A percentile compares a stretch with the other conserved stretches of the same genome.
Evolutionary conservation across 2,113 vertebrate genomes (phyloP).

Genomic region (Monarcha castaneiventris): DNA sequence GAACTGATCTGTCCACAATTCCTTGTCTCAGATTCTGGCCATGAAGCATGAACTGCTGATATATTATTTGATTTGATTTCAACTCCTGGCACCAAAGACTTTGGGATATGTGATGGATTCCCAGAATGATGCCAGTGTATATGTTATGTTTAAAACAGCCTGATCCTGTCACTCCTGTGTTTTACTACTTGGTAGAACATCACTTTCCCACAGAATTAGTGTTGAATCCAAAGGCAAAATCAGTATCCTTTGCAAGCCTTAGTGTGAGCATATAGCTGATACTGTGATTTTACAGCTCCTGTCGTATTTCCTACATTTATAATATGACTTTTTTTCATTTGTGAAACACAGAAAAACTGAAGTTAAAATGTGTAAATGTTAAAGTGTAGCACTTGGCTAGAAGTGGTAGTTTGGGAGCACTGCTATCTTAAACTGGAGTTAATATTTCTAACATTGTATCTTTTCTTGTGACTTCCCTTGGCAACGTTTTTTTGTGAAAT

Average conservation of each 20-base stretch:
- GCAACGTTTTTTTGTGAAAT: neutral
- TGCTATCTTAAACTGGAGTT: neutral
- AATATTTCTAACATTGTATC: neutral
- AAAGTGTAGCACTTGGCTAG: neutral
- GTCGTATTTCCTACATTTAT: neutral
- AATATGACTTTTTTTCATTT: rapidly evolving
- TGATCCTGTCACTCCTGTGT: neutral
- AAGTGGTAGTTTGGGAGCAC: neutral
- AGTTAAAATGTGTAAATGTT: neutral
- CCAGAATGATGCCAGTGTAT: neutral
- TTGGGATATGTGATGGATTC: neutral
- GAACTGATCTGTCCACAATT: constrained; percentile 24
- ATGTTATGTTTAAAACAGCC: neutral
- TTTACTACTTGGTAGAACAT: neutral
- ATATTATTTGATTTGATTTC: neutral
- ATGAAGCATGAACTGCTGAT: neutral
- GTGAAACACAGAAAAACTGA: neutral
- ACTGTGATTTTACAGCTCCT: neutral
- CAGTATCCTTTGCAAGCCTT: rapidly evolving
- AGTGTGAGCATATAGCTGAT: neutral
- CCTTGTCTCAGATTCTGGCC: neutral
- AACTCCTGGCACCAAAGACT: neutral
- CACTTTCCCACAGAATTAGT: neutral
- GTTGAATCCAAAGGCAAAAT: neutral
- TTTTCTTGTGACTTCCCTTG: neutral